Evolutionary conservation across 2,797 vertebrate genomes (phyloP).

Genomic region (Denticeps clupeoides): DNA sequence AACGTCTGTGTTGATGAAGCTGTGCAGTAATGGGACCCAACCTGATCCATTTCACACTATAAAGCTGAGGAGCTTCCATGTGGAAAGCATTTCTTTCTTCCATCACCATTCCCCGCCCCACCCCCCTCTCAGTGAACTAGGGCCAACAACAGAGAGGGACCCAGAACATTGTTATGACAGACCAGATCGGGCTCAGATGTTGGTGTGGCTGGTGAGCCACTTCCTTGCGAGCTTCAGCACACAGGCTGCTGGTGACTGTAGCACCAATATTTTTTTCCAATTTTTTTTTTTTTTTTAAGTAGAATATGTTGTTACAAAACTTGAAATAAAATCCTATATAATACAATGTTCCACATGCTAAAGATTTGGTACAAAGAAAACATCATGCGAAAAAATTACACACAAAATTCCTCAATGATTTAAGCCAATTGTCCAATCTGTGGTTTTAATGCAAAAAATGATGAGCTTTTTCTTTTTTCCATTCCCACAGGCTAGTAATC

Average conservation of each 20-base stretch:
- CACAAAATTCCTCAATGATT: slow-evolving; percentile 10
- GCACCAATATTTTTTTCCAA: too few species aligned
- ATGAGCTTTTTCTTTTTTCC: too few species aligned
- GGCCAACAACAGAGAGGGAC: slow-evolving; percentile 19
- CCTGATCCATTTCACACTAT: slow-evolving; percentile 33
- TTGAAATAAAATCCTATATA: too few species aligned
- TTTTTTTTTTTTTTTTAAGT: too few species aligned
- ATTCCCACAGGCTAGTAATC: too few species aligned
- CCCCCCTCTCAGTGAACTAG: slow-evolving; percentile 5
- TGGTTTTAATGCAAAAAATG: neutral
- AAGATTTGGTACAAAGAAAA: too few species aligned
- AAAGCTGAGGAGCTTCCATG: slow-evolving; percentile 32
- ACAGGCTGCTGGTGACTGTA: too few species aligned
- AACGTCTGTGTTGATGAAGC: slow-evolving; percentile 15
- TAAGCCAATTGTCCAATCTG: slow-evolving; percentile 23
- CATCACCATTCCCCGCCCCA: neutral
- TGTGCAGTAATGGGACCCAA: slow-evolving; percentile 19
- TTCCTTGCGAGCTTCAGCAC: too few species aligned
- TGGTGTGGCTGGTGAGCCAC: neutral
- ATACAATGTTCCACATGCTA: too few species aligned
- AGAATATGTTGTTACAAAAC: too few species aligned
- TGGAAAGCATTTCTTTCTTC: slow-evolving; percentile 34
- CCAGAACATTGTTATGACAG: slow-evolving; percentile 29
- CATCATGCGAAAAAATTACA: too few species aligned
- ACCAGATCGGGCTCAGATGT: slow-evolving; percentile 31